Percentiles rank a stretch among this genome's conserved stretches.
phyloP scores from a whole-genome alignment of 2,797 vertebrate species.

The Synanceia verrucosa region DNA sequence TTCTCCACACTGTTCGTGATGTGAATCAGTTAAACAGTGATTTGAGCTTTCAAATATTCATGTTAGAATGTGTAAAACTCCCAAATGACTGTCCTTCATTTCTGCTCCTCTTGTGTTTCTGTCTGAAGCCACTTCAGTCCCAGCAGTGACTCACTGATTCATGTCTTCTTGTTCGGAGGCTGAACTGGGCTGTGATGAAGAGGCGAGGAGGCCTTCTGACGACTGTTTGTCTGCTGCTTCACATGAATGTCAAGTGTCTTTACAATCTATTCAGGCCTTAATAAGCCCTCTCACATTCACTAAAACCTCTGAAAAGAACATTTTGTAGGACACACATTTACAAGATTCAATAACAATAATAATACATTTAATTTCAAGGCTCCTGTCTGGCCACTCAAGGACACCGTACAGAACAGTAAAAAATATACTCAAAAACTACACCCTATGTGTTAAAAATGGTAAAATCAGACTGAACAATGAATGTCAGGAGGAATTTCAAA shows the following conservation, averaged over 20 bases:
- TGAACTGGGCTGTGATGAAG: slow-evolving; percentile 17
- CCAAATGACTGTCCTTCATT: not conserved
- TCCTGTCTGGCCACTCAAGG: too few relatives aligned
- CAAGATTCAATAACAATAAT: slow-evolving; percentile 1
- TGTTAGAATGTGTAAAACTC: not conserved
- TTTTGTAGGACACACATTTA: slow-evolving; percentile 19
- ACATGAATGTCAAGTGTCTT: slow-evolving; percentile 31
- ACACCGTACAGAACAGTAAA: too few relatives aligned
- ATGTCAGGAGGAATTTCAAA: too few relatives aligned
- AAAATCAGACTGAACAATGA: too few relatives aligned
- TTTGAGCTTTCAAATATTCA: slow-evolving; percentile 10
- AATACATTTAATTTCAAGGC: too few relatives aligned
- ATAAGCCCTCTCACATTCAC: slow-evolving; percentile 36
- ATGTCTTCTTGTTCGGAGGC: not conserved
- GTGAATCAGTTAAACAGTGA: not conserved
- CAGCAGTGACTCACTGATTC: not conserved
- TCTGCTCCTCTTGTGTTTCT: not conserved
- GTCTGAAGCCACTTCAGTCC: not conserved
- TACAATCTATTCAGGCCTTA: slow-evolving; percentile 37
- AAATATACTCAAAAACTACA: too few relatives aligned
- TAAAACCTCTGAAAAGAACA: slow-evolving; percentile 13
- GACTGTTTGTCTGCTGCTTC: slow-evolving; percentile 32
- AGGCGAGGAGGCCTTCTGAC: slow-evolving; percentile 35
- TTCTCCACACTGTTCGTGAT: not conserved
- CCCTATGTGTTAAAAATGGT: too few relatives aligned